These are phyloP conservation scores for Sitophilus oryzae DNA, from an alignment of 1,140 invertebrate genomes.

Conservation along the genomic window DNA sequence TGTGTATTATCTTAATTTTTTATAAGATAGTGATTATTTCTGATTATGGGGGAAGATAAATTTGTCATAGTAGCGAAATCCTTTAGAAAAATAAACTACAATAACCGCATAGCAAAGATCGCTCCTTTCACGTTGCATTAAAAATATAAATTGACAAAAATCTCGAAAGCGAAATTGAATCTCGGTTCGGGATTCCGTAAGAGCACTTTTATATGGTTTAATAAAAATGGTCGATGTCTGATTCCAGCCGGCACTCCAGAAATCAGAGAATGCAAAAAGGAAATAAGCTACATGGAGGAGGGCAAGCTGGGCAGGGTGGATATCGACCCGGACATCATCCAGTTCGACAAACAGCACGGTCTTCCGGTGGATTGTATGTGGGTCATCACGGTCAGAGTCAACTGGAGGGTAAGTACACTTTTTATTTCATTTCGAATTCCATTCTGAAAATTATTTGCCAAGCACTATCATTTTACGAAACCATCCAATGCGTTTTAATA, in stretches of 20 bases:
- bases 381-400: conserved; percentile 61
- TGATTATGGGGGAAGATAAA: no score
- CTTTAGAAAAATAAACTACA: no score
- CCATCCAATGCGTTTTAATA: background rate
- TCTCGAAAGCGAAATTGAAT: no score
- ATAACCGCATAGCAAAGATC: no score
- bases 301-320: conserved; percentile 51
- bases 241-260: conserved; percentile 40
- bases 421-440: background rate
- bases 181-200: no score
- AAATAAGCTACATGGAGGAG: conserved; percentile 46
- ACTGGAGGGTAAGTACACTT: conserved; percentile 58
- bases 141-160: no score
- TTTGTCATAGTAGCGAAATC: no score
- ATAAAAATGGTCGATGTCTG: no score
- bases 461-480: background rate
- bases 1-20: no score
- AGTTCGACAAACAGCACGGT: conserved; percentile 48
- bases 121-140: no score
- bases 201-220: no score
- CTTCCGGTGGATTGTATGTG: conserved; percentile 74
- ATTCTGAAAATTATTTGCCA: background rate
- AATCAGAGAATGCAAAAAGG: conserved; percentile 49
- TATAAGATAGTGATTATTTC: no score
- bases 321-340: conserved; percentile 50